Evolutionary conservation across 2,888 invertebrate genomes (phyloP).

Genomic region (Odontocolon sp.): DNA sequence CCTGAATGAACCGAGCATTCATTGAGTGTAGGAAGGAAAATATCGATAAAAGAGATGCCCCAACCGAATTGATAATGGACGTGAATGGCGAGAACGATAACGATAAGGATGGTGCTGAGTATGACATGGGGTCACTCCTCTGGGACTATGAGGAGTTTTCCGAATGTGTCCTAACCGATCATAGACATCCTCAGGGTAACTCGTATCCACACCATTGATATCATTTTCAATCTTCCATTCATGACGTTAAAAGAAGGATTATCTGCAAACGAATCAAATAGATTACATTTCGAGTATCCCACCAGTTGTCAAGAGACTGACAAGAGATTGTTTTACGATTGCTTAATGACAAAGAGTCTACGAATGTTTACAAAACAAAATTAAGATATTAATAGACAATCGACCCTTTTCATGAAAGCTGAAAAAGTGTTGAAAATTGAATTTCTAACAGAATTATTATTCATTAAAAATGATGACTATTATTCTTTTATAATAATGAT

Average conservation of each 20-base stretch:
- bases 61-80: not conserved
- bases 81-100: not conserved
- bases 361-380: constrained; percentile 41
- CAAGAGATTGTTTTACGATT: constrained; percentile 18
- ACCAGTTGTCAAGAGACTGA: constrained; percentile 8
- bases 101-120: constrained; percentile 6
- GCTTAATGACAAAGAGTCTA: constrained; percentile 30
- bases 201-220: not conserved
- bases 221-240: not conserved
- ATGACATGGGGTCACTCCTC: constrained; percentile 37
- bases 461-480: too few species aligned
- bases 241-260: not conserved
- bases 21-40: constrained; percentile 43
- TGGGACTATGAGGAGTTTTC: constrained; percentile 13
- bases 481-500: too few species aligned
- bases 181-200: constrained; percentile 56
- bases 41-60: not conserved
- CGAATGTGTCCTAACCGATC: constrained; percentile 36
- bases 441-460: too few species aligned
- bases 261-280: not conserved
- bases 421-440: constrained; percentile 3
- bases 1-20: constrained; percentile 44
- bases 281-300: constrained; percentile 35
- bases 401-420: constrained; percentile 57
- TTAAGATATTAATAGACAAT: constrained; percentile 41